phyloP scores from a whole-genome alignment of 2,888 invertebrate species.

The Rhodophaea formosa region DNA sequence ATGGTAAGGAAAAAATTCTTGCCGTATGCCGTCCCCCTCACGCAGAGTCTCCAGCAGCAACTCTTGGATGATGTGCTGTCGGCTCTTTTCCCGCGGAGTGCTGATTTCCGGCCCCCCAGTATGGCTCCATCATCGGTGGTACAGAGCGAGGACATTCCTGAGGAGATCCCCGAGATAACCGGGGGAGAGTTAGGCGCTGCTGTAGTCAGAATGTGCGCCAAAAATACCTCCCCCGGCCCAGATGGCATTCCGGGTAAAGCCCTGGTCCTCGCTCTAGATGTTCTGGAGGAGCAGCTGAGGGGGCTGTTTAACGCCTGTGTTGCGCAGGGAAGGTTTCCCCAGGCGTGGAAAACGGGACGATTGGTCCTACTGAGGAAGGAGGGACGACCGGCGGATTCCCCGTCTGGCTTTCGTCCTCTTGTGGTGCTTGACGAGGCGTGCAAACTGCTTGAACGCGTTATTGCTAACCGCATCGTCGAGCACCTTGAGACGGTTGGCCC shows the following conservation, averaged over 20 bases:
- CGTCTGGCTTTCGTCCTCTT: slow-evolving; percentile 1
- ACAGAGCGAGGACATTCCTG: background rate
- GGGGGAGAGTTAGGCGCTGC: background rate
- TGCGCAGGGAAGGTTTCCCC: background rate
- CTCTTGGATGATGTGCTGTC: too few relatives aligned
- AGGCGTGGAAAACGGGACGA: background rate
- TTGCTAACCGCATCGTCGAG: slow-evolving; percentile 16
- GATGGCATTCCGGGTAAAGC: background rate
- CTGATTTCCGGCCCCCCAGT: too few relatives aligned
- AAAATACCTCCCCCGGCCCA: background rate
- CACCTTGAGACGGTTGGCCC: slow-evolving; percentile 8
- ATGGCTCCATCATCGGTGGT: too few relatives aligned
- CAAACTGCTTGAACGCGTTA: slow-evolving; percentile 19
- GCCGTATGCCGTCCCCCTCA: too few relatives aligned
- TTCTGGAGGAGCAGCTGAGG: background rate
- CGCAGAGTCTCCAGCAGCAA: too few relatives aligned
- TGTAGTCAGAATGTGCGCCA: background rate
- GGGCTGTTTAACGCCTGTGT: background rate
- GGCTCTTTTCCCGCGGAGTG: too few relatives aligned
- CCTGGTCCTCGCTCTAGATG: background rate
- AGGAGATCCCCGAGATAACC: background rate
- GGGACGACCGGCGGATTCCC: background rate
- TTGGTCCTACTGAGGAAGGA: background rate
- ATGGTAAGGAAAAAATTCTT: too few relatives aligned
- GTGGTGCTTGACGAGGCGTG: slow-evolving; percentile 20